Evolutionary conservation across 2,113 vertebrate species (phyloP).

Genomic region (Alces alces): DNA sequence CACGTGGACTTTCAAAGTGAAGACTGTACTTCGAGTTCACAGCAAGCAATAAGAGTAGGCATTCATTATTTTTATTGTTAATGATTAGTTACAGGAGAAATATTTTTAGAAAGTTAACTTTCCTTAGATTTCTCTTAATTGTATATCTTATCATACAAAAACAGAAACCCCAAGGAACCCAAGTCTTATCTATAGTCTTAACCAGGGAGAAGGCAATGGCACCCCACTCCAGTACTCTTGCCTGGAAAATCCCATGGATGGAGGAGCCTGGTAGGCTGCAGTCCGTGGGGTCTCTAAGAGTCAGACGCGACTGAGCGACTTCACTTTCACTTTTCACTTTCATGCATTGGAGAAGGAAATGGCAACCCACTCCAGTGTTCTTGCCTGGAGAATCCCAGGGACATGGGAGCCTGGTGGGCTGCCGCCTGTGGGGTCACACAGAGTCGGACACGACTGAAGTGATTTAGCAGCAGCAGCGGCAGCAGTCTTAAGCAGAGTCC

Average conservation of each 20-base stretch:
- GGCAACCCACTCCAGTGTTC: background rate
- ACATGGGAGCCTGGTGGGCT: background rate
- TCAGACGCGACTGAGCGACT: fast-evolving
- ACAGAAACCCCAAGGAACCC: background rate
- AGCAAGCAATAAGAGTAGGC: background rate
- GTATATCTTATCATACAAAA: background rate
- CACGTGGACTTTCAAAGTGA: background rate
- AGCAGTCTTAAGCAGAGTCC: background rate
- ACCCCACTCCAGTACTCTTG: background rate
- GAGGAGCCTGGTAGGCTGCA: background rate
- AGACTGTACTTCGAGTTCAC: background rate
- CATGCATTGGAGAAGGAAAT: background rate
- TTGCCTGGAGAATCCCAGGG: background rate
- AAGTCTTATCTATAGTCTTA: background rate
- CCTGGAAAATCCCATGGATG: background rate
- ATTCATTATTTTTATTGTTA: slow-evolving; percentile 1
- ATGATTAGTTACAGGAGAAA: background rate
- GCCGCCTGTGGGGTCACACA: background rate
- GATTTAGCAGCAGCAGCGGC: background rate
- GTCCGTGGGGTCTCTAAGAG: background rate
- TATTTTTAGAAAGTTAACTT: background rate
- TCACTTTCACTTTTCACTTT: background rate
- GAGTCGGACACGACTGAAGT: fast-evolving
- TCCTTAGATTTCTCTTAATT: background rate
- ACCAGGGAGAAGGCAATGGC: background rate